Conservation (phyloP, 1,140 invertebrate genomes). For the Medauroidea extradentata region DNA sequence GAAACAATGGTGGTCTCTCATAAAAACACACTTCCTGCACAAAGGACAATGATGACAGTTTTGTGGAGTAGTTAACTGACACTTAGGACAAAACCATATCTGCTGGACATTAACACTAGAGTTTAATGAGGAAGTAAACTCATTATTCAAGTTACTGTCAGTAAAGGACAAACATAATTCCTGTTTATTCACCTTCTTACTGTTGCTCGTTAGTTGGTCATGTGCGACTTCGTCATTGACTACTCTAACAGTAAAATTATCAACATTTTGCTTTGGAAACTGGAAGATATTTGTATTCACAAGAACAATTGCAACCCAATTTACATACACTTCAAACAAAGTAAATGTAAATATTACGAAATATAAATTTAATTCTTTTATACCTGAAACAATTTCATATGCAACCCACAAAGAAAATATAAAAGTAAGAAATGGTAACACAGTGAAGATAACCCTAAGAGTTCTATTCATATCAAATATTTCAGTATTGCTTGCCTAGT, state of each 20-base stretch:
- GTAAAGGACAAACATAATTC: neutral
- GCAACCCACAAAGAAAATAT: slow-evolving; percentile 1
- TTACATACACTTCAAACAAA: slow-evolving; percentile 1
- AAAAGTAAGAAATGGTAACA: slow-evolving; percentile 1
- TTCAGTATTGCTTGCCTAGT: too few species aligned
- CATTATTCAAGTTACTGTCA: neutral
- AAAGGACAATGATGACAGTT: slow-evolving; percentile 7
- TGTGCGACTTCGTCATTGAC: neutral
- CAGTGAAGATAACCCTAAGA: neutral
- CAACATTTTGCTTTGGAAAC: neutral
- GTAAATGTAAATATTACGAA: neutral
- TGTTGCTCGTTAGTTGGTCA: neutral
- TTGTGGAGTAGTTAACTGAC: neutral
- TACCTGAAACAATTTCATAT: neutral
- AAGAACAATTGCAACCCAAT: neutral
- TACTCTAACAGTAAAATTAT: neutral
- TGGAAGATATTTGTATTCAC: neutral
- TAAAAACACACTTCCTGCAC: slow-evolving; percentile 8
- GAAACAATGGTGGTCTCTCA: slow-evolving; percentile 10
- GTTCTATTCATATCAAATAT: neutral
- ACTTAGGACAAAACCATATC: slow-evolving; percentile 12
- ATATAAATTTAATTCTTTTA: neutral
- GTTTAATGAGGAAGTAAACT: neutral
- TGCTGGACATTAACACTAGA: neutral
- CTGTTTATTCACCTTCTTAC: too few species aligned